Base-by-base conservation (phyloP, 2,113 vertebrate genomes). In the Oryzias melastigma region DNA sequence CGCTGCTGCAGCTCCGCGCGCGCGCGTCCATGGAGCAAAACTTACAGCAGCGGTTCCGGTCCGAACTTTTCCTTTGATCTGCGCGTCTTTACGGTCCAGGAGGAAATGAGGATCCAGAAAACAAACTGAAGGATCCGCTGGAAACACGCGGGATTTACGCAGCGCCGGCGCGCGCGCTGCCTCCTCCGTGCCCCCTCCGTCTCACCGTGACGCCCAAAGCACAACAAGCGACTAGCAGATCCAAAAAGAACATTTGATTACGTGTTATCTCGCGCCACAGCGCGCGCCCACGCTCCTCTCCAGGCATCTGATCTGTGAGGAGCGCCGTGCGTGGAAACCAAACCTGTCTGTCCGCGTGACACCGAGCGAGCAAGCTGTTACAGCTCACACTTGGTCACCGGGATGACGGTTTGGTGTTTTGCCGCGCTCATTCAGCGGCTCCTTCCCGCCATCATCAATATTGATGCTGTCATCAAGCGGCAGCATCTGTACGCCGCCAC, bases 401-500 rank as follows among this genome's bases (percentile, higher is more conserved):
- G 72, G 71, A 49, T 65, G 81, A 40, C 77, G 55, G 71, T 76
- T 77, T 62, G 29, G 71, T 77, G 68, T 76, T n/a, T 70, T 62
- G 59, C 52, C n/a, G 68, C 54, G 57, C 52, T 48, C 54, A 16
- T 49, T 47, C 25, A n/a, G 20, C 44, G 27, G 71, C 69, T 54
- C 63, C 70, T 74, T 69, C 42, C 51, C 56, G 61, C 61, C 65
- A 51, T 80, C 82, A 78, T 82, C 76, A 80, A 77, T 82, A 84
- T 81, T 84, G 79, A 68, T 54, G 52, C 49, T 44, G 60, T 73
- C 69, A 73, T 66, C 78, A 72, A 35, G 46, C 67, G 71, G 79
- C 82, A 78, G 64, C 72, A 75, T 84, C 81, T 80, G 68, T 78
- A 78, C 79, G 72, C 73, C 57, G 25, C 67, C 18, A 24, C 69